Conservation (phyloP, 2,888 invertebrate genomes). For the Melinopterus prodromus region DNA sequence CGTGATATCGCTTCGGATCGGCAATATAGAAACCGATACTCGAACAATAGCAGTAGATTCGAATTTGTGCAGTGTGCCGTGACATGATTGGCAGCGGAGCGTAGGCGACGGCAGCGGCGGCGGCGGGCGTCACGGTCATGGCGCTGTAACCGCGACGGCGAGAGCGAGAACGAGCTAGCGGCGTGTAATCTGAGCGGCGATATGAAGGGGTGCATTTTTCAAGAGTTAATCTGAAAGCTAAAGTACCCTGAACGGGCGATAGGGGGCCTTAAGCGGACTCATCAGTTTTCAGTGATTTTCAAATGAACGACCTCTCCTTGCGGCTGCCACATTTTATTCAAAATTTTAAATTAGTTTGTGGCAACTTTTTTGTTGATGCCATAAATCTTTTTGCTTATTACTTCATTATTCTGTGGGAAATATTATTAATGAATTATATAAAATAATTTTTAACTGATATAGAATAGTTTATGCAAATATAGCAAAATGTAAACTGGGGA, state of each 20-base stretch:
- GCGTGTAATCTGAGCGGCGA: conserved; percentile 38
- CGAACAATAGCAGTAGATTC: conserved; percentile 4
- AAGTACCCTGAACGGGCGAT: conserved; percentile 51
- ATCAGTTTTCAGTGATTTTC: conserved; percentile 54
- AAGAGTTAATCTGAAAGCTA: conserved; percentile 54
- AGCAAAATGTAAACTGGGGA: no score
- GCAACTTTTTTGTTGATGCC: not conserved
- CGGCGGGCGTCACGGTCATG: not conserved
- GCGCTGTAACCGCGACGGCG: not conserved
- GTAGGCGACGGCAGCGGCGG: conserved; percentile 8
- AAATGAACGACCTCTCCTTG: conserved; percentile 49
- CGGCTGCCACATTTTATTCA: not conserved
- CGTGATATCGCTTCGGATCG: not conserved
- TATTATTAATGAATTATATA: no score
- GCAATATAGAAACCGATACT: conserved; percentile 4
- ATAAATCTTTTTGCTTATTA: not conserved
- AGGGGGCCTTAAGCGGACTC: conserved; percentile 50
- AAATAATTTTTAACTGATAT: no score
- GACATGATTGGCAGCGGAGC: conserved; percentile 12
- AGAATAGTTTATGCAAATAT: no score
- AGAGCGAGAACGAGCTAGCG: conserved; percentile 17
- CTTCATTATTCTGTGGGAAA: no score
- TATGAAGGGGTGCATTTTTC: conserved; percentile 49
- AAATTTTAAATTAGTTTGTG: not conserved
- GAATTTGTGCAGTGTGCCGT: not conserved